Percentiles rank a stretch among this genome's conserved stretches.
These are phyloP conservation scores for Melanotaenia pygmaea DNA, from an alignment of 2,797 vertebrate species.

Conservation along the genomic window DNA sequence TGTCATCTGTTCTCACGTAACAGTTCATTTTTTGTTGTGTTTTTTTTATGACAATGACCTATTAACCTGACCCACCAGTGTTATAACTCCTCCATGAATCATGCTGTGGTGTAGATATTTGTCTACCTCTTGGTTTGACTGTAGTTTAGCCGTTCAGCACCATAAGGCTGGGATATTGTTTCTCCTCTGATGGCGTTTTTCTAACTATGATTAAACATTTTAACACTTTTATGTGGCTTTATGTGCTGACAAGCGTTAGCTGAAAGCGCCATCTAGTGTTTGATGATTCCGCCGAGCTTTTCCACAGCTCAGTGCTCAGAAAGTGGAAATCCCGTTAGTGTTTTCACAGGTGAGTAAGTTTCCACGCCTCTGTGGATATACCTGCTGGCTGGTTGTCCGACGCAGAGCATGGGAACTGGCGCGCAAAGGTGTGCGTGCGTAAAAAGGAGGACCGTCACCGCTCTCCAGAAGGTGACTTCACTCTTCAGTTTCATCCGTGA, in stretches of 20 bases:
- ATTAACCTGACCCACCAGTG: neutral
- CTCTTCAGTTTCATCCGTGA: conserved; percentile 11
- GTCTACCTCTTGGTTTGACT: neutral
- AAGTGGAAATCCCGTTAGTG: neutral
- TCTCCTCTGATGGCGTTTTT: neutral
- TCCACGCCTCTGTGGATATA: neutral
- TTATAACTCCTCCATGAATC: conserved; percentile 14
- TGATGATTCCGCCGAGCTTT: neutral
- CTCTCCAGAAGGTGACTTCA: conserved; percentile 3
- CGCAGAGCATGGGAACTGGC: conserved; percentile 4
- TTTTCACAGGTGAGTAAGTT: neutral
- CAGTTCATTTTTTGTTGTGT: neutral
- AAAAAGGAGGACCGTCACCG: conserved; percentile 1
- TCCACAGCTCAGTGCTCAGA: neutral
- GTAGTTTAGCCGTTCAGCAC: neutral
- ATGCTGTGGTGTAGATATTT: neutral
- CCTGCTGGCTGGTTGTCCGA: neutral
- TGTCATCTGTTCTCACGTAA: conserved; percentile 15
- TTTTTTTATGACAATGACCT: no score
- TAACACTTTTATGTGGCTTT: neutral
- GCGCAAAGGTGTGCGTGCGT: conserved; percentile 20
- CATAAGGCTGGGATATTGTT: neutral
- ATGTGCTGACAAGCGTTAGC: neutral
- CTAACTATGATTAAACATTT: neutral
- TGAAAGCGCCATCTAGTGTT: conserved; percentile 61